Percentiles rank a stretch among this genome's conserved stretches.
Conservation (phyloP, 37 sponge, comb jelly and placozoan genomes). For the Cladorhizidae sp. region DNA sequence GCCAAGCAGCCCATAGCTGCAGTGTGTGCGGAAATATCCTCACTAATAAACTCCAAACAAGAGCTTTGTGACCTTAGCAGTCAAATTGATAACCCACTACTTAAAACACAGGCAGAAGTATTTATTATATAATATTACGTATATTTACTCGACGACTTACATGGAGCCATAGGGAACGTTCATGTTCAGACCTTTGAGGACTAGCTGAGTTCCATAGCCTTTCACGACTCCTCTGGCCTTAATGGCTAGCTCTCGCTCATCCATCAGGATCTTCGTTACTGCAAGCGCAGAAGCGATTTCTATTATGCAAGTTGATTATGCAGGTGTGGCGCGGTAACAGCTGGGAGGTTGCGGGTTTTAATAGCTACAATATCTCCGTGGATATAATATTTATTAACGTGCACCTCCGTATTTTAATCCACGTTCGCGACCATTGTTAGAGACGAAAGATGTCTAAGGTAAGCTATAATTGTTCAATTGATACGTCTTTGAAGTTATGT, state of each 20-base stretch:
- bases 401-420: no score
- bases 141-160: no score
- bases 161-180: constrained; percentile 58
- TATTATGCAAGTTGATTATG: no score
- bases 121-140: no score
- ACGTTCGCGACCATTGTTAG: neutral
- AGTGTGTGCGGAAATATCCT: neutral
- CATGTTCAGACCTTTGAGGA: constrained; percentile 59
- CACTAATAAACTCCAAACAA: neutral
- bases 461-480: neutral
- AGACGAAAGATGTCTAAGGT: constrained; percentile 8
- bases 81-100: neutral
- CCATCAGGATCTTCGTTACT: no score
- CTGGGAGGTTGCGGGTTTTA: no score
- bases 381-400: no score
- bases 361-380: no score
- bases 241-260: constrained; percentile 19
- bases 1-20: constrained; percentile 85
- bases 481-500: neutral
- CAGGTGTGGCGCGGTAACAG: no score
- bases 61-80: neutral
- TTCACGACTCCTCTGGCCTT: constrained; percentile 32
- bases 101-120: no score
- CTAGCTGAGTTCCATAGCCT: constrained; percentile 49
- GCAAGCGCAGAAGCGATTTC: no score